These are phyloP conservation scores for Enhydra lutris DNA, from an alignment of 2,113 vertebrate species.

Conservation along the genomic window DNA sequence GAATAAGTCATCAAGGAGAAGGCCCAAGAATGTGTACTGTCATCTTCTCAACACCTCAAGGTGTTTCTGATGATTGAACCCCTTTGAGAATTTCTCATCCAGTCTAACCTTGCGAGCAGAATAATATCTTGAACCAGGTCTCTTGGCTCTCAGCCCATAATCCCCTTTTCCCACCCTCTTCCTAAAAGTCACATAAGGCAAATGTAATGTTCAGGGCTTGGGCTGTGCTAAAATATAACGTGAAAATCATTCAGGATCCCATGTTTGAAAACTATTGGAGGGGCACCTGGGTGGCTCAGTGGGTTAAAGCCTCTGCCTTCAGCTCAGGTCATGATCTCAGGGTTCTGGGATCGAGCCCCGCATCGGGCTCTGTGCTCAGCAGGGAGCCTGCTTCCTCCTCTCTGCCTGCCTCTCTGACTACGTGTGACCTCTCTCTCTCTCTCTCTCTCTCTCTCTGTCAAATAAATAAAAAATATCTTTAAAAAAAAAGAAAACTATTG, in stretches of 20 bases:
- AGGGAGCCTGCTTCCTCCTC: no score
- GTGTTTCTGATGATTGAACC: neutral
- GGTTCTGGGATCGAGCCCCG: no score
- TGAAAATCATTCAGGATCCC: neutral
- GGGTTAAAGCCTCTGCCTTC: no score
- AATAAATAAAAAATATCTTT: no score
- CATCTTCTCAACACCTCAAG: neutral
- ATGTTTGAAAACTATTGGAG: neutral
- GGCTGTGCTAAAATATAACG: neutral
- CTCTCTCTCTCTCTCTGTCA: no score
- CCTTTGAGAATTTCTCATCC: neutral
- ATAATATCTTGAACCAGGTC: neutral
- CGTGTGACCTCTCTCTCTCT: no score
- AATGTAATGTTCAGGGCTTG: rapidly evolving
- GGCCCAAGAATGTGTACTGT: neutral
- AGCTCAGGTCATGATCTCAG: no score
- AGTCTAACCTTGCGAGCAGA: neutral
- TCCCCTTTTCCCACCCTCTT: neutral
- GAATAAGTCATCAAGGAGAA: neutral
- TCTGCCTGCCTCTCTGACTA: no score
- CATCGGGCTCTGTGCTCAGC: no score
- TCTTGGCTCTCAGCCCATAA: neutral
- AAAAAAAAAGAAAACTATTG: neutral
- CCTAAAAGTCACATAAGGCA: neutral
- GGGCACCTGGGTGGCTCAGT: no score